phyloP scores from a whole-genome alignment of 2,113 vertebrate genomes.

The Asarcornis scutulata region DNA sequence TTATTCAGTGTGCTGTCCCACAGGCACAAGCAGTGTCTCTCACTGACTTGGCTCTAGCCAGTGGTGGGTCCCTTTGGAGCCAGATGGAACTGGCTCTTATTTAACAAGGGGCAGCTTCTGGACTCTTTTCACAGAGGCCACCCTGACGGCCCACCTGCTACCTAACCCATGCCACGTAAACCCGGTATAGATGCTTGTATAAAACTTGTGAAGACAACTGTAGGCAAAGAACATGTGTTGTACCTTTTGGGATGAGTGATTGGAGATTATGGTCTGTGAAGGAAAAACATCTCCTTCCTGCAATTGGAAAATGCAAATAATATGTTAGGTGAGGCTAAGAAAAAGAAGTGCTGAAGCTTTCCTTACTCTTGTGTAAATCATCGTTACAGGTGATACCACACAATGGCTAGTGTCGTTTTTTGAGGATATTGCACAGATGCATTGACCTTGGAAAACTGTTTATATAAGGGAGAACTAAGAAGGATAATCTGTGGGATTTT shows the following conservation, averaged over 20 bases:
- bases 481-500: not conserved
- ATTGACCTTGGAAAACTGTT: not conserved
- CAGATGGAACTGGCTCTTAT: too few relatives aligned
- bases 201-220: not conserved
- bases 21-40: too few relatives aligned
- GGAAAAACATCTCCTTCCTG: not conserved
- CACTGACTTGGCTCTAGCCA: too few relatives aligned
- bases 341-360: not conserved
- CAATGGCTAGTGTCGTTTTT: not conserved
- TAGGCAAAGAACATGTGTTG: not conserved
- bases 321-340: not conserved
- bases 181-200: not conserved
- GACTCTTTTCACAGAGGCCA: too few relatives aligned
- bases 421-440: not conserved
- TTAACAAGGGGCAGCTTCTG: too few relatives aligned
- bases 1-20: too few relatives aligned
- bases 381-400: not conserved
- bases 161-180: too few relatives aligned
- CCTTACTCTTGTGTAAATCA: not conserved
- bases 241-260: not conserved
- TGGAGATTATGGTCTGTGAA: not conserved
- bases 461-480: not conserved
- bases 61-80: too few relatives aligned
- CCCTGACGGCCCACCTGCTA: too few relatives aligned
- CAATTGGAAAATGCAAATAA: not conserved